Evolutionary conservation across 2,888 invertebrate genomes (phyloP).

Genomic region (Barypeithes pellucidus): DNA sequence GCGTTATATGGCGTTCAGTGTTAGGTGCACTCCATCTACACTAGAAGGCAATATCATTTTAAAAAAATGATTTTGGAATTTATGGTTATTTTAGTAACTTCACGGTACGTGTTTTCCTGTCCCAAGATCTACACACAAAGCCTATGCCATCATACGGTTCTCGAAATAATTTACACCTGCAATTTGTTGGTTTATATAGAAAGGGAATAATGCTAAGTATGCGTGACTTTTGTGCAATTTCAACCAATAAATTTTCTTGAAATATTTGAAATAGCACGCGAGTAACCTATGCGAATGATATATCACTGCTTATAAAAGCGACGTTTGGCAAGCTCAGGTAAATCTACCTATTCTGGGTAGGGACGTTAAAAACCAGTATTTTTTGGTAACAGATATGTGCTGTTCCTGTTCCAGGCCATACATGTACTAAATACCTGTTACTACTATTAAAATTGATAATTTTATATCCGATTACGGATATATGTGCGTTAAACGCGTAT

Average conservation of each 20-base stretch:
- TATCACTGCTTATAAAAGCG: constrained; percentile 28
- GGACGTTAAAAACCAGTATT: too few species aligned
- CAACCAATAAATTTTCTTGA: constrained; percentile 43
- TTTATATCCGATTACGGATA: too few species aligned
- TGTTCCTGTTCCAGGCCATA: too few species aligned
- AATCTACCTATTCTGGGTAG: constrained; percentile 18
- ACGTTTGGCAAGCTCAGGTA: constrained; percentile 9
- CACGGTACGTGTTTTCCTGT: constrained; percentile 3
- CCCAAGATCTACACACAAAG: constrained; percentile 1
- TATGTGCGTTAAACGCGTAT: too few species aligned
- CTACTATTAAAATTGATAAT: too few species aligned
- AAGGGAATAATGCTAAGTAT: constrained; percentile 42
- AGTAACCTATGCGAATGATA: constrained; percentile 40
- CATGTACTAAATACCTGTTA: too few species aligned
- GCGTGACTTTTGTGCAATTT: constrained; percentile 43
- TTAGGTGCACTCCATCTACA: too few species aligned
- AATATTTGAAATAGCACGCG: constrained; percentile 45
- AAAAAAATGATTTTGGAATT: background rate
- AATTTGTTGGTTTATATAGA: constrained; percentile 41
- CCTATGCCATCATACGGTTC: constrained; percentile 17
- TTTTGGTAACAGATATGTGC: too few species aligned
- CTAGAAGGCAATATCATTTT: background rate
- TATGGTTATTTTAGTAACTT: background rate
- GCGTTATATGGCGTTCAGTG: background rate
- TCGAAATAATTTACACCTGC: constrained; percentile 40